A percentile compares a stretch with the other conserved stretches of the same genome.
phyloP scores from a whole-genome alignment of 2,888 invertebrate genomes.

The Tinea trinotella region DNA sequence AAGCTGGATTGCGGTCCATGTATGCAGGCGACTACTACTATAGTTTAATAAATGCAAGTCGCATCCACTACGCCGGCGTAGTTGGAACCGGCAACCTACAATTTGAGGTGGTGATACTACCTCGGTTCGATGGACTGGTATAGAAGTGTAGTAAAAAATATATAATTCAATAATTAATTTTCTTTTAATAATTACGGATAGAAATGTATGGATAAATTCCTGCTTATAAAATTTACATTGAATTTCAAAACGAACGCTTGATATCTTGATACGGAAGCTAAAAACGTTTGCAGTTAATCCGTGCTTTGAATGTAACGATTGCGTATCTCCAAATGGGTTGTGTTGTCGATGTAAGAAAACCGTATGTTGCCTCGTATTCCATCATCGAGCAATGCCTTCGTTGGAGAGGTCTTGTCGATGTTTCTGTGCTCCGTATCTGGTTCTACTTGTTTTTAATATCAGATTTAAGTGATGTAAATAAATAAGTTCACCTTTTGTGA shows the following conservation, averaged over 20 bases:
- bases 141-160: too few species aligned
- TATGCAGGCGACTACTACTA: too few species aligned
- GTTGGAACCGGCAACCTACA: too few species aligned
- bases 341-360: conserved; percentile 11
- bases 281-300: conserved; percentile 4
- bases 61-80: too few species aligned
- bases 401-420: neutral
- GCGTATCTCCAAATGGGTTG: conserved; percentile 10
- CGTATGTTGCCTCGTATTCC: conserved; percentile 7
- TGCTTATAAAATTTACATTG: neutral
- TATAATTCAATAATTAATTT: too few species aligned
- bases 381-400: conserved; percentile 1
- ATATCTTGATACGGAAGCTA: conserved; percentile 3
- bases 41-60: too few species aligned
- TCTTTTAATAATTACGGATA: neutral
- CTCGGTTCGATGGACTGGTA: too few species aligned
- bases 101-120: too few species aligned
- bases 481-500: neutral
- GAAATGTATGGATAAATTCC: neutral
- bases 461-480: neutral
- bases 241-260: neutral
- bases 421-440: neutral
- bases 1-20: too few species aligned
- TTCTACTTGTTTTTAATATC: neutral
- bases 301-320: conserved; percentile 15